These are phyloP conservation scores for Engystomops pustulosus DNA, from an alignment of 2,113 vertebrate genomes.

Conservation along the genomic window DNA sequence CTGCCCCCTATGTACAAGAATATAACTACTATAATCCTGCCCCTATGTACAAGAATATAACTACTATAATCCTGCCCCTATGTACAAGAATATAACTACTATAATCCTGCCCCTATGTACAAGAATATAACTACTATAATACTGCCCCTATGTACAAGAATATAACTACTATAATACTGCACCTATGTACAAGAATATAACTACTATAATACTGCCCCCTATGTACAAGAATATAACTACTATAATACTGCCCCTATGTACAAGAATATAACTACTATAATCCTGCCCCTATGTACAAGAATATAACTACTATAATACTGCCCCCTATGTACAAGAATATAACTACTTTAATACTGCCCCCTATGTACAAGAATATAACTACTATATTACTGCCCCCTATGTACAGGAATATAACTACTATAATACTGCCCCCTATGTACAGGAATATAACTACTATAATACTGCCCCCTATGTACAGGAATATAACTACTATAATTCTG, in stretches of 20 bases:
- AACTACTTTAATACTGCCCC: neutral
- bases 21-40: neutral
- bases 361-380: neutral
- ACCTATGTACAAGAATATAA: neutral
- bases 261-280: conserved; percentile 12
- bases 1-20: neutral
- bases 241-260: neutral
- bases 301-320: conserved; percentile 4
- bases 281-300: neutral
- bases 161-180: conserved; percentile 9
- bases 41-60: neutral
- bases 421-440: neutral
- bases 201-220: neutral
- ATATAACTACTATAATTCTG: conserved; percentile 5
- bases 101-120: neutral
- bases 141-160: neutral
- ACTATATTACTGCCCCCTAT: neutral
- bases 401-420: neutral
- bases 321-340: neutral
- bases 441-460: conserved; percentile 3
- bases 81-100: neutral
- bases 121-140: neutral
- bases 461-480: neutral
- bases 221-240: neutral
- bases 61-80: neutral